Evolutionary conservation across 2,888 invertebrate species (phyloP), one percentile per base, ranked within the genome.

Genomic region (Hypomecis punctinalis): DNA sequence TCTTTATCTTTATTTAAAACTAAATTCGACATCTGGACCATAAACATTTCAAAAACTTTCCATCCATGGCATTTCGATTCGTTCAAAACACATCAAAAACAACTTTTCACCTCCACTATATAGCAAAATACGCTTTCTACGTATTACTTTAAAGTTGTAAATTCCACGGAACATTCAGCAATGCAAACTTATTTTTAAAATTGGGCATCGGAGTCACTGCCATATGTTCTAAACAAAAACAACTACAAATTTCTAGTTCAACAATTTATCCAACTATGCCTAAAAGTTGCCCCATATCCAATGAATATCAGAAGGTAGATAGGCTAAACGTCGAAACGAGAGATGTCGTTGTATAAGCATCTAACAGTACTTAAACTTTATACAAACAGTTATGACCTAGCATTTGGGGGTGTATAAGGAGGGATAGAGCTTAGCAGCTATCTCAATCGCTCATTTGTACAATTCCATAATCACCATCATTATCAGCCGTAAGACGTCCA

Each of bases 221-320:
- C 43, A n/a, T 43, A 10, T n/a, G 1, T 43, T 43, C 6, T 5
- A n/a, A n/a, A 43, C 43, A 43, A 43, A n/a, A 43, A 3, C 11
- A n/a, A 43, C 3, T n/a, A 10, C 33, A 33, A 47, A 10, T 35
- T n/a, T 33, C 35, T 47, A 47, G 47, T 47, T 33, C 5, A 9
- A 47, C 7, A 1, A 47, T 47, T 33, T 47, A 2, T 2, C 8
- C 47, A 47, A 9, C 47, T 48, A 5, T n/a, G 11, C 47, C 23
- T 23, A 23, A 23, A 10, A 48, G 35, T 10, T 10, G 5, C 5
- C 0, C 8, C 23, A 3, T 46, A 46, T 48, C 61, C 67, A 73
- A 72, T 73, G 73, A 74, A 73, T 74, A 73, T 69, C 68, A 67
- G 69, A 74, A 72, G 70, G 65, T 35, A 68, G 71, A 71, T 71